phyloP scores from a whole-genome alignment of 2,113 vertebrate species.

The Tetrao urogallus region DNA sequence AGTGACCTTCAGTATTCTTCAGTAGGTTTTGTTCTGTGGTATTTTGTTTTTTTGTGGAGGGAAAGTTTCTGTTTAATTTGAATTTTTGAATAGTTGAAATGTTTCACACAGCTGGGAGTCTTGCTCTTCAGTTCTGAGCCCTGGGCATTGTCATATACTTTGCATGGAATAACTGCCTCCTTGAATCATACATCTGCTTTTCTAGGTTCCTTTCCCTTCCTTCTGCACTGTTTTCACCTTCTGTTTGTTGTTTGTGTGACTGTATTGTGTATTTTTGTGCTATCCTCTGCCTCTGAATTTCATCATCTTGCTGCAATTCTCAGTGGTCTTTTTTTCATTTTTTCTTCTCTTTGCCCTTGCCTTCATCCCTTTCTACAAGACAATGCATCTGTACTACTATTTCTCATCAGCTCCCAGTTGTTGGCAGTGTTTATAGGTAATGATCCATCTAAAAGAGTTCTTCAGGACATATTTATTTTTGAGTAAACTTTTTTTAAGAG shows the following conservation, averaged over 20 bases:
- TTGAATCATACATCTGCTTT: background rate
- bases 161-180: background rate
- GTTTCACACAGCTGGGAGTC: background rate
- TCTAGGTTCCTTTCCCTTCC: background rate
- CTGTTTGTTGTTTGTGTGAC: background rate
- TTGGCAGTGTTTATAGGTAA: background rate
- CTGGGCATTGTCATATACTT: background rate
- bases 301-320: background rate
- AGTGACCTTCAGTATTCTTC: background rate
- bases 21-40: background rate
- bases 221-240: background rate
- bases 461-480: background rate
- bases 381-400: background rate
- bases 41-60: background rate
- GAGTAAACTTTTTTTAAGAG: background rate
- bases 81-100: background rate
- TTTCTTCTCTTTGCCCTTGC: background rate
- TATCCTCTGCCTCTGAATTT: background rate
- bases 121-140: background rate
- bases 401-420: background rate
- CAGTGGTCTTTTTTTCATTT: background rate
- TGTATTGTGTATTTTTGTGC: background rate
- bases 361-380: background rate
- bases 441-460: background rate
- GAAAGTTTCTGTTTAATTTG: background rate